These are phyloP conservation scores for Xylocopa sonorina DNA, from an alignment of 1,140 invertebrate genomes.

Conservation along the genomic window DNA sequence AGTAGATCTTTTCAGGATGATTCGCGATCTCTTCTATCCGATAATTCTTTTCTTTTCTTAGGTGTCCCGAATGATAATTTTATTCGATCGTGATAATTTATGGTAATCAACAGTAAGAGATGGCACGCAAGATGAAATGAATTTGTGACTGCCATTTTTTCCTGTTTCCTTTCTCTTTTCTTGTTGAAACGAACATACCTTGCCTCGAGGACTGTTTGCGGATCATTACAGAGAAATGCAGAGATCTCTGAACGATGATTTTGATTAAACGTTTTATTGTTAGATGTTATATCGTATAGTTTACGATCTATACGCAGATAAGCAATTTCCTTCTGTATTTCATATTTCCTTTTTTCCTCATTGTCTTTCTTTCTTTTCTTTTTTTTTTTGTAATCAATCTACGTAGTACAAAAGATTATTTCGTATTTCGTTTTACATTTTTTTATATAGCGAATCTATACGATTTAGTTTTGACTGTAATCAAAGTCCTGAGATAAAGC, in stretches of 20 bases:
- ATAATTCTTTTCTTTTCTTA: not conserved
- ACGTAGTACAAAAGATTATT: slow-evolving; percentile 33
- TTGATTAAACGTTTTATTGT: slow-evolving; percentile 8
- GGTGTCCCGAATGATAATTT: slow-evolving; percentile 1
- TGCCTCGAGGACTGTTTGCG: not conserved
- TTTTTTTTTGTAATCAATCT: slow-evolving; percentile 12
- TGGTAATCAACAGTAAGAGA: slow-evolving; percentile 25
- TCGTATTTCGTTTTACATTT: slow-evolving; percentile 4
- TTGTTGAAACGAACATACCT: not conserved
- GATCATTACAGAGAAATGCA: not conserved
- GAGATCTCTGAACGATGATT: not conserved
- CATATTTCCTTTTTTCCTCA: not conserved
- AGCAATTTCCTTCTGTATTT: not conserved
- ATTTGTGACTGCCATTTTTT: no score
- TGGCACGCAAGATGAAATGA: not conserved
- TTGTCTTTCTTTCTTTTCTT: not conserved
- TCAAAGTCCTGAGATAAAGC: slow-evolving; percentile 21
- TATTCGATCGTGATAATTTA: slow-evolving; percentile 13
- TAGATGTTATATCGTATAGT: no score
- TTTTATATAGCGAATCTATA: not conserved
- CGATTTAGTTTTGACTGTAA: slow-evolving; percentile 20
- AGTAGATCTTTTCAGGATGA: not conserved
- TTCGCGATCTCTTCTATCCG: not conserved
- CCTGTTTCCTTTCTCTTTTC: not conserved
- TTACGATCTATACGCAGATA: not conserved